Evolutionary conservation across 2,113 vertebrate genomes (phyloP).

Genomic region (Calidris pugnax): DNA sequence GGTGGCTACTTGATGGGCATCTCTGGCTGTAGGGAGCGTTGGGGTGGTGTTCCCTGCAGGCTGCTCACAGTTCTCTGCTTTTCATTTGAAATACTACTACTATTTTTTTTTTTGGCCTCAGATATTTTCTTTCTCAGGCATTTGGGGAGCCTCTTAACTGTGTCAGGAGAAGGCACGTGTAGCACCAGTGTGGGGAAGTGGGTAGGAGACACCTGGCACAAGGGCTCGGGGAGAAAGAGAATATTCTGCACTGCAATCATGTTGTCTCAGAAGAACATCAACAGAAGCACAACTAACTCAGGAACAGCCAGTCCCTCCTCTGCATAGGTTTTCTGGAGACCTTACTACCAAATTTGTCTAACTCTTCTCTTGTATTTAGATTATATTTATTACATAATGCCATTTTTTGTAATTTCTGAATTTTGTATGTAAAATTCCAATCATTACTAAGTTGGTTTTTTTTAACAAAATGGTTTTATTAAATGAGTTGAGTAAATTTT

Average conservation of each 20-base stretch:
- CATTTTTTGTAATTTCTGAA: slow-evolving; percentile 62
- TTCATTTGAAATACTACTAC: not conserved
- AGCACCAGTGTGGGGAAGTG: not conserved
- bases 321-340: not conserved
- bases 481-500: slow-evolving; percentile 40
- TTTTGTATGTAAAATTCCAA: slow-evolving; percentile 60
- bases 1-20: not conserved
- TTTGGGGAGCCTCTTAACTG: not conserved
- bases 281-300: not conserved
- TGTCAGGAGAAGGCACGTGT: not conserved
- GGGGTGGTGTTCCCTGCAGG: not conserved
- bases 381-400: slow-evolving; percentile 64
- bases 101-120: not conserved
- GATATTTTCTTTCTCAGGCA: not conserved
- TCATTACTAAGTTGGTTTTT: slow-evolving; percentile 33
- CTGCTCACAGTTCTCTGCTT: not conserved
- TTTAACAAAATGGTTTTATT: slow-evolving; percentile 60
- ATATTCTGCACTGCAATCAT: not conserved
- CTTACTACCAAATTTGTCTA: not conserved
- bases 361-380: not conserved
- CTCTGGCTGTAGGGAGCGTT: not conserved
- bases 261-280: not conserved
- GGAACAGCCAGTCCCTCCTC: not conserved
- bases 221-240: not conserved
- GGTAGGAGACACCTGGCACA: not conserved